phyloP scores from a whole-genome alignment of 1,140 invertebrate genomes.

The Littorina saxatilis region DNA sequence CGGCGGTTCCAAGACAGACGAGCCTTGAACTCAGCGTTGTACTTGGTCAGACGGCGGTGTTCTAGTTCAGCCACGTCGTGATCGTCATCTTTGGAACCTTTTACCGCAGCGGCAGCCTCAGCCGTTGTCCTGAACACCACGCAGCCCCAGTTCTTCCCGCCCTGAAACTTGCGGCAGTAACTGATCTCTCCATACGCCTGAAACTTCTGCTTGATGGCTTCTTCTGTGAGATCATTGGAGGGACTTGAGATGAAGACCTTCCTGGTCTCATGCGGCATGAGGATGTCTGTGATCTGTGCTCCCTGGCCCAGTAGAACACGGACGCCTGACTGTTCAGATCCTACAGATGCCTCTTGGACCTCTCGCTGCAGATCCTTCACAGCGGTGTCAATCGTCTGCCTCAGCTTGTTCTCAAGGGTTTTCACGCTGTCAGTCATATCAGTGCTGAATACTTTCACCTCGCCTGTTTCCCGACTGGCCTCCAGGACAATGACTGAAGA shows the following conservation, averaged over 20 bases:
- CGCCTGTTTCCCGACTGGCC: slow-evolving; percentile 51
- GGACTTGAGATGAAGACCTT: slow-evolving; percentile 35
- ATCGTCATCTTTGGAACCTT: slow-evolving; percentile 33
- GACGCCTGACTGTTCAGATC: slow-evolving; percentile 21
- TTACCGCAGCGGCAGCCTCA: slow-evolving; percentile 53
- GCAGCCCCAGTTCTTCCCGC: slow-evolving; percentile 50
- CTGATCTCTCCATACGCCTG: slow-evolving; percentile 41
- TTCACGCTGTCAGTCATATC: background rate
- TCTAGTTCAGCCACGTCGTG: slow-evolving; percentile 24
- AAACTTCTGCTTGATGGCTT: slow-evolving; percentile 41
- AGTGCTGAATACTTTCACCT: slow-evolving; percentile 43
- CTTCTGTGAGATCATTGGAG: slow-evolving; percentile 20
- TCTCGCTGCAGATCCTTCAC: slow-evolving; percentile 22
- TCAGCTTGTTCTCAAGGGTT: background rate
- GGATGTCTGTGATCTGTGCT: slow-evolving; percentile 33
- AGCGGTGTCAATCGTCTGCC: slow-evolving; percentile 23
- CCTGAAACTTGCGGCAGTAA: slow-evolving; percentile 27
- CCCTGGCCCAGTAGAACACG: slow-evolving; percentile 43
- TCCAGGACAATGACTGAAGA: slow-evolving; percentile 53
- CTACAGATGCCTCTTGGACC: slow-evolving; percentile 31
- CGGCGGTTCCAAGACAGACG: slow-evolving; percentile 56
- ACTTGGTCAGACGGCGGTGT: background rate
- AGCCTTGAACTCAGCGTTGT: slow-evolving; percentile 48
- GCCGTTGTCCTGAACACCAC: slow-evolving; percentile 48
- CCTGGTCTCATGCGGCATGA: slow-evolving; percentile 48